phyloP scores from a whole-genome alignment of 1,140 invertebrate genomes.

The Philopotamus ludificatus region DNA sequence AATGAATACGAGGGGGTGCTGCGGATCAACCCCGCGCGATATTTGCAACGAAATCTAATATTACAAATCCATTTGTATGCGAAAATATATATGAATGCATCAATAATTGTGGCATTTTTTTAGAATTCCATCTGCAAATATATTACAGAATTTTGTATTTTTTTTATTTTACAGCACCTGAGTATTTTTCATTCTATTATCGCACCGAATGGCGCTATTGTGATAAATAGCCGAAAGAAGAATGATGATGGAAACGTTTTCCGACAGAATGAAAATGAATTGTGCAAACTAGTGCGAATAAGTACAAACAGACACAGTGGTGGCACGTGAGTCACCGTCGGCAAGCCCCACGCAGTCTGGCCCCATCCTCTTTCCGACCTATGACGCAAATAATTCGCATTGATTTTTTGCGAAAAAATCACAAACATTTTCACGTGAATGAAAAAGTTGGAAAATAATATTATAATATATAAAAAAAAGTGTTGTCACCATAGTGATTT shows the following conservation, averaged over 20 bases:
- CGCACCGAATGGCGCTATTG: constrained; percentile 17
- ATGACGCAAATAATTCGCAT: constrained; percentile 17
- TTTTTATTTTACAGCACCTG: constrained; percentile 23
- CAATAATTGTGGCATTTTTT: too few species aligned
- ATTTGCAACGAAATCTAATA: neutral
- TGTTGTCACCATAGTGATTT: too few species aligned
- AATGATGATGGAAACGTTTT: constrained; percentile 27
- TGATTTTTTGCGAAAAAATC: too few species aligned
- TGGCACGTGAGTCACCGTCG: constrained; percentile 14
- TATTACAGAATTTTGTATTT: neutral
- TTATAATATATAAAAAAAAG: too few species aligned
- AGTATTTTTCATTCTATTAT: constrained; percentile 24
- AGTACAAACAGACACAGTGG: neutral
- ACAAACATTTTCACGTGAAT: too few species aligned
- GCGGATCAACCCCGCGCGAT: neutral
- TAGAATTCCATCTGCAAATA: too few species aligned
- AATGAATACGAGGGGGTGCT: neutral
- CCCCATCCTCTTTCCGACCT: neutral
- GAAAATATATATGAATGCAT: too few species aligned
- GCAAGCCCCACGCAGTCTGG: constrained; percentile 2
- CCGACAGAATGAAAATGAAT: constrained; percentile 20
- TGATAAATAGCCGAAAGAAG: constrained; percentile 23
- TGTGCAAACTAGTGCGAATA: neutral
- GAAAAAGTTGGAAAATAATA: too few species aligned
- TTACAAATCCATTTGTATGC: too few species aligned